These are phyloP conservation scores for Paralvinella palmiformis DNA, from an alignment of 1,140 invertebrate genomes.

Conservation along the genomic window DNA sequence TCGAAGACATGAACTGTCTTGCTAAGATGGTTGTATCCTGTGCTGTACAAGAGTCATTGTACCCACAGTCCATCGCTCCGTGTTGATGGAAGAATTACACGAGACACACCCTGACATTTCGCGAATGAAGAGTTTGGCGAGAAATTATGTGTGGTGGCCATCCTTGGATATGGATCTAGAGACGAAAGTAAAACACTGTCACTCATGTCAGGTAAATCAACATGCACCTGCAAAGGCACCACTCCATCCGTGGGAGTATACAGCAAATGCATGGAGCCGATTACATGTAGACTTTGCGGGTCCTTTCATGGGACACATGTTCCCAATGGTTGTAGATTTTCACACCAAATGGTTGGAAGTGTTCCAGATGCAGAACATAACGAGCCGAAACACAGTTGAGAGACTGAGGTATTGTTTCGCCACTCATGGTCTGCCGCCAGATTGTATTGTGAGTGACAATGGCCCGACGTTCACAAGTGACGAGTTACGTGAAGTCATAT, in stretches of 20 bases:
- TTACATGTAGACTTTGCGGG: constrained; percentile 46
- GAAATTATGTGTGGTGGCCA: constrained; percentile 9
- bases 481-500: constrained; percentile 45
- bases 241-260: constrained; percentile 40
- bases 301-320: constrained; percentile 39
- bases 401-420: constrained; percentile 29
- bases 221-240: constrained; percentile 23
- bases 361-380: constrained; percentile 2
- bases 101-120: constrained; percentile 1
- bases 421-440: constrained; percentile 44
- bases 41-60: constrained; percentile 9
- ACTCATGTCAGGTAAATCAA: constrained; percentile 16
- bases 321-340: constrained; percentile 51
- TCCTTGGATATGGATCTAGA: constrained; percentile 8
- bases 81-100: constrained; percentile 1
- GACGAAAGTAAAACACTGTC: background rate
- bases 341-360: constrained; percentile 46
- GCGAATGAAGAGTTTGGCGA: constrained; percentile 10
- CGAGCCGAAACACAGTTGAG: background rate
- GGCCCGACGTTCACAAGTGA: constrained; percentile 46
- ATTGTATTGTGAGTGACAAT: constrained; percentile 48
- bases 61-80: background rate
- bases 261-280: constrained; percentile 34
- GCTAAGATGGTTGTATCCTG: background rate
- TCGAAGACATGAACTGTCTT: constrained; percentile 10